Evolutionary conservation across 2,797 vertebrate species (phyloP).

Genomic region (Apodemus agrarius): DNA sequence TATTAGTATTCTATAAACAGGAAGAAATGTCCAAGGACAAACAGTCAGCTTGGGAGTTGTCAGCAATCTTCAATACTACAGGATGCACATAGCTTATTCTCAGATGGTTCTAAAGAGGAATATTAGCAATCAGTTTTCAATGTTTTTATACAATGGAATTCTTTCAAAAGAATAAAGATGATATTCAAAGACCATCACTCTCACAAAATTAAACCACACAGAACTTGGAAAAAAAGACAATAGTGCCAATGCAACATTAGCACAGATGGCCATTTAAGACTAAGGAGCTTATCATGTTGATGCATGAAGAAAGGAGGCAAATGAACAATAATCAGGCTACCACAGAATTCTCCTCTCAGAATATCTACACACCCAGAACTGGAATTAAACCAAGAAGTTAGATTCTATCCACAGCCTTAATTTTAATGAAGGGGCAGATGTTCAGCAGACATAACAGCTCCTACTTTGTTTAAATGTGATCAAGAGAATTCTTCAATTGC

Average conservation of each 20-base stretch:
- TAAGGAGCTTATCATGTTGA: neutral
- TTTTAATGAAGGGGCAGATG: neutral
- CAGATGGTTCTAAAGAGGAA: neutral
- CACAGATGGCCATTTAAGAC: neutral
- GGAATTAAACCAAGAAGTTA: neutral
- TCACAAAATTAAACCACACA: neutral
- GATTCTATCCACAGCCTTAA: neutral
- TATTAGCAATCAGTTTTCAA: neutral
- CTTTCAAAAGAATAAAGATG: constrained; percentile 2
- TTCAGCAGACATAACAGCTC: neutral
- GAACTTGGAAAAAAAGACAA: neutral
- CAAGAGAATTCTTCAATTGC: neutral
- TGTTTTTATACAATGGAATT: neutral
- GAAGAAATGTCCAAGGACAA: neutral
- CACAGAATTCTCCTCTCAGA: neutral
- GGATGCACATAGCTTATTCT: neutral
- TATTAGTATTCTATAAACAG: neutral
- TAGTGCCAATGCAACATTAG: neutral
- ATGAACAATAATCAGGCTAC: neutral
- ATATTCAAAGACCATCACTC: neutral
- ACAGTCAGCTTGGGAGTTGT: neutral
- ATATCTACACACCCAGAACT: neutral
- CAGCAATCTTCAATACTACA: neutral
- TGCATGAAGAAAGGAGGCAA: accelerated
- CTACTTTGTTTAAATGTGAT: neutral